Evolutionary conservation across 1,140 invertebrate species (phyloP), one percentile per base, ranked within the genome.

Genomic region (Neocloeon triangulifer): DNA sequence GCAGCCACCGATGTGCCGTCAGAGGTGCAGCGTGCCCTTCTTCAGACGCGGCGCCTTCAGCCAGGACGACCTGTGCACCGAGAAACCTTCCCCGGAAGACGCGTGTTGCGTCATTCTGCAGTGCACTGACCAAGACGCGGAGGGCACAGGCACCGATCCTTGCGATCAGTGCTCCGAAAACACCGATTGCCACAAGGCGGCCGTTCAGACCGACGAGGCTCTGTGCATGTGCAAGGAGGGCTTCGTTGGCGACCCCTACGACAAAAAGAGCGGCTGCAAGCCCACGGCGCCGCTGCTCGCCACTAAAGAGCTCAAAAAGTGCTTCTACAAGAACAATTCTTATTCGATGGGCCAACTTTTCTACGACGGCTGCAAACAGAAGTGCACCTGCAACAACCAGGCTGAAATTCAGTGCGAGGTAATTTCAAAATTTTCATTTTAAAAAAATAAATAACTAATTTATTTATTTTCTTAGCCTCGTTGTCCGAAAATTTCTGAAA

Each of bases 91-190:
- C 6, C 56, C 62, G 9, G 67, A 71, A 21, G 74, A 84, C 45
- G 68, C 69, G 18, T 88, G 81, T 46, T 86, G 79, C 43, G 67
- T 75, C 3, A 55, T 67, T 20, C 53, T 75, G 37, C 52, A 62
- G 17, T 79, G 75, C 43, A 49, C 62, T 5, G 44, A 53, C 9
- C 58, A 63, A 49, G n/a, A n/a, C n/a, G n/a, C n/a, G n/a, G n/a
- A n/a, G n/a, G n/a, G n/a, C n/a, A n/a, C n/a, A n/a, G n/a, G n/a
- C n/a, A n/a, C n/a, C n/a, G n/a, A n/a, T n/a, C n/a, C n/a, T n/a
- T n/a, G n/a, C n/a, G n/a, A n/a, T n/a, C n/a, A n/a, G n/a, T n/a
- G n/a, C n/a, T n/a, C n/a, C n/a, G n/a, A n/a, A n/a, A n/a, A n/a
- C n/a, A n/a, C n/a, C n/a, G n/a, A n/a, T n/a, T n/a, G n/a, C n/a